Evolutionary conservation across 2,113 vertebrate genomes (phyloP).

Genomic region (Tringa solitaria): DNA sequence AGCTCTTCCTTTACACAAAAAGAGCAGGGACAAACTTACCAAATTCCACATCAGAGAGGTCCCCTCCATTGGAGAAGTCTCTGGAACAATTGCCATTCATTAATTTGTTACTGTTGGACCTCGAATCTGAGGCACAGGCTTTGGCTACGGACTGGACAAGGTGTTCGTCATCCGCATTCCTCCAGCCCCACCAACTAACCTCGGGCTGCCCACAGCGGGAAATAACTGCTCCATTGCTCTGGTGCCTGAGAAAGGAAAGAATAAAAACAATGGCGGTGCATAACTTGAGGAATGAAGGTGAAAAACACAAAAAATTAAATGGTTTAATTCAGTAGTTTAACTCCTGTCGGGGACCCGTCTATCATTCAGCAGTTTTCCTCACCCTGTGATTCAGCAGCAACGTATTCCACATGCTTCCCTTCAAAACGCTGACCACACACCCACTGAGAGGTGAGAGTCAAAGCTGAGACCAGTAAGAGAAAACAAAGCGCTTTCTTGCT

Average conservation of each 20-base stretch:
- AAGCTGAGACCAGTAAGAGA: background rate
- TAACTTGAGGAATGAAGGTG: background rate
- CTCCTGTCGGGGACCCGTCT: rapidly evolving
- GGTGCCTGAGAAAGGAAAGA: constrained; percentile 78
- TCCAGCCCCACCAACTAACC: constrained; percentile 99
- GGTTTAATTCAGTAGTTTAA: background rate
- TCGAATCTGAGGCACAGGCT: constrained; percentile 88
- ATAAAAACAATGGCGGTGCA: background rate
- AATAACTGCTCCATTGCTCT: constrained; percentile 93
- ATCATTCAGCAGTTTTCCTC: background rate
- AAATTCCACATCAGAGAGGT: constrained; percentile 90
- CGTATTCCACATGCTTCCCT: rapidly evolving
- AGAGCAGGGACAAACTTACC: constrained; percentile 67
- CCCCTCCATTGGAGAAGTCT: constrained; percentile 81
- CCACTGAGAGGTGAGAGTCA: background rate
- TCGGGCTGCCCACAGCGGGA: constrained; percentile 96
- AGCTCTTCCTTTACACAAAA: background rate
- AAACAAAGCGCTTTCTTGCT: background rate
- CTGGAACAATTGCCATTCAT: constrained; percentile 77
- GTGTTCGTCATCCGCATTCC: constrained; percentile 94
- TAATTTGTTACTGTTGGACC: constrained; percentile 72
- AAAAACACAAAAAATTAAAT: background rate
- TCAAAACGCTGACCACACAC: background rate
- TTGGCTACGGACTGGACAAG: constrained; percentile 94
- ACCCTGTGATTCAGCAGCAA: background rate